These are phyloP conservation scores for Pyrrhosoma nymphula DNA, from an alignment of 2,888 invertebrate species.

Conservation along the genomic window DNA sequence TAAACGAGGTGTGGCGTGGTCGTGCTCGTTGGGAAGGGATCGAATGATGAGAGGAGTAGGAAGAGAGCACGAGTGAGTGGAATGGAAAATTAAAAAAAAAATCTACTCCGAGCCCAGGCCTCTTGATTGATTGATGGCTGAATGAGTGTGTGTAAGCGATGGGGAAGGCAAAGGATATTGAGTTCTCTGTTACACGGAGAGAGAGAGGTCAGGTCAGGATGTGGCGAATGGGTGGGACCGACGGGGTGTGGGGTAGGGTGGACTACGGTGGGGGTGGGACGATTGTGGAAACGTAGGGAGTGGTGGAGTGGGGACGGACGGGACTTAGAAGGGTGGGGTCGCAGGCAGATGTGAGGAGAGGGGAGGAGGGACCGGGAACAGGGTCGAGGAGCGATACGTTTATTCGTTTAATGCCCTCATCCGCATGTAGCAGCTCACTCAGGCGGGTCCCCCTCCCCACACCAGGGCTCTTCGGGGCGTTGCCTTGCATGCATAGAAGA, in stretches of 20 bases:
- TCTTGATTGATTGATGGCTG: conserved; percentile 64
- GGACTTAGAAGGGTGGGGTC: not conserved
- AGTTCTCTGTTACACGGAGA: conserved; percentile 64
- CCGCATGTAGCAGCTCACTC: conserved; percentile 57
- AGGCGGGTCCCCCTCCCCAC: not conserved
- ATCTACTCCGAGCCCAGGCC: not conserved
- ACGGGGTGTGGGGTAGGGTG: not conserved
- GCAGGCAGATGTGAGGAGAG: not conserved
- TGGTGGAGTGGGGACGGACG: not conserved
- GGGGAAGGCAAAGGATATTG: conserved; percentile 66
- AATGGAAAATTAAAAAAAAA: not conserved
- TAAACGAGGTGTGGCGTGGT: conserved; percentile 1
- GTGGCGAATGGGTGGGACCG: conserved; percentile 63
- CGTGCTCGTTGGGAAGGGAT: not conserved
- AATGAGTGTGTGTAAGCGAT: conserved; percentile 58
- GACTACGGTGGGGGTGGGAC: not conserved
- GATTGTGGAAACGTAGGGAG: not conserved
- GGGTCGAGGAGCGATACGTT: conserved; percentile 52
- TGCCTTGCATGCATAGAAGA: conserved; percentile 59
- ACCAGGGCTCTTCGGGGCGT: conserved; percentile 38
- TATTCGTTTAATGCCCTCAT: conserved; percentile 66
- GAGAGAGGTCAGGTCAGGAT: conserved; percentile 51
- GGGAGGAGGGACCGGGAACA: not conserved
- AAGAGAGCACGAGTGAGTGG: not conserved
- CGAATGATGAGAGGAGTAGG: not conserved